A percentile compares a stretch with the other conserved stretches of the same genome.
These are phyloP conservation scores for Pteromalus puparum DNA, from an alignment of 1,140 invertebrate genomes.

Conservation along the genomic window DNA sequence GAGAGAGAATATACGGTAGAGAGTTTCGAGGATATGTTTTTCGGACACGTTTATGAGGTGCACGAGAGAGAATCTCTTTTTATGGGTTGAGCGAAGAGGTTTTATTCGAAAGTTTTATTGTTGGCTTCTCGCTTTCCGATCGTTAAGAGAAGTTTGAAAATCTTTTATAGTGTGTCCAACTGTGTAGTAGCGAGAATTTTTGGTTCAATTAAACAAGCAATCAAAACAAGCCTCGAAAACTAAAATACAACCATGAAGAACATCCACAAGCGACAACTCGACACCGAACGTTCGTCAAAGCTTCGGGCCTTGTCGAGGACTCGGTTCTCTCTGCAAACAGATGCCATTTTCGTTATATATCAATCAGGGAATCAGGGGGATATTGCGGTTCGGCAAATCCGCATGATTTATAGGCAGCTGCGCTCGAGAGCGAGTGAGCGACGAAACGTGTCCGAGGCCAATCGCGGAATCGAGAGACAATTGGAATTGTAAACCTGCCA, in stretches of 20 bases:
- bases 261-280: neutral
- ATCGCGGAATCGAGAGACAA: conserved; percentile 27
- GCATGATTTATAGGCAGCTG: conserved; percentile 38
- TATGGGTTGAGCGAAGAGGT: neutral
- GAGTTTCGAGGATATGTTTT: neutral
- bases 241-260: neutral
- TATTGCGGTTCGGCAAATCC: conserved; percentile 50
- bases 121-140: neutral
- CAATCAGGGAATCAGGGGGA: conserved; percentile 48
- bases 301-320: too few relatives aligned
- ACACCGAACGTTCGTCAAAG: neutral
- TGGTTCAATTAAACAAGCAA: too few relatives aligned
- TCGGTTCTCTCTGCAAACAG: conserved; percentile 21
- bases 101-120: neutral
- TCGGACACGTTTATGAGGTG: neutral
- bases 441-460: conserved; percentile 25
- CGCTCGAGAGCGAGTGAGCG: neutral
- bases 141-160: neutral
- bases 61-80: neutral
- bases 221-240: too few relatives aligned
- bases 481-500: conserved; percentile 6
- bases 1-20: neutral
- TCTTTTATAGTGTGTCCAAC: neutral
- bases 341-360: conserved; percentile 48
- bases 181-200: too few relatives aligned